These are phyloP conservation scores for Stenopsyche tienmushanensis DNA, from an alignment of 1,140 invertebrate genomes.

Conservation along the genomic window DNA sequence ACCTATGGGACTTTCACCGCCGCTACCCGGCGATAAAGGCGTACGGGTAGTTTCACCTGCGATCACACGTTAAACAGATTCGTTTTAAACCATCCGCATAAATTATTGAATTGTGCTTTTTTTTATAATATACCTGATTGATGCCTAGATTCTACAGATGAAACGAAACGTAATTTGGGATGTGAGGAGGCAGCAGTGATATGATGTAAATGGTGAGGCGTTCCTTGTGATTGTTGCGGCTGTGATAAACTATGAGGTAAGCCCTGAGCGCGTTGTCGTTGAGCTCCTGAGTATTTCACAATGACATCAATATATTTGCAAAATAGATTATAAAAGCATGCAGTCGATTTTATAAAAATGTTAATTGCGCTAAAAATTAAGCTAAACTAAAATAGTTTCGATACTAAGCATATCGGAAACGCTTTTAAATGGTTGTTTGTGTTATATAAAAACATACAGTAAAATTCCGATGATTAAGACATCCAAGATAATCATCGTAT, in stretches of 20 bases:
- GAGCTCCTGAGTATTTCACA: constrained; percentile 16
- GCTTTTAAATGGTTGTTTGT: too few relatives aligned
- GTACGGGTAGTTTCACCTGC: constrained; percentile 72
- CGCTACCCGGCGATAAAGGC: constrained; percentile 65
- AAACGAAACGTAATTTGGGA: constrained; percentile 75
- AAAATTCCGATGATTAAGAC: too few relatives aligned
- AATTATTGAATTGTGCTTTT: neutral
- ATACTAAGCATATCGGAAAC: too few relatives aligned
- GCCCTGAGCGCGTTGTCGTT: constrained; percentile 23
- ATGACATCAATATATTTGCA: too few relatives aligned
- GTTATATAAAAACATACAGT: too few relatives aligned
- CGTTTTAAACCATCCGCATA: neutral
- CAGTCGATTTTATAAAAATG: too few relatives aligned
- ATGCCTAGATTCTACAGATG: constrained; percentile 71
- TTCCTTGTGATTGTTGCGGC: constrained; percentile 43
- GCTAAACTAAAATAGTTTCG: too few relatives aligned
- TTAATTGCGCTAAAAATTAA: too few relatives aligned
- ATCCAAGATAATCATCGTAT: too few relatives aligned
- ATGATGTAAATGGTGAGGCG: constrained; percentile 40
- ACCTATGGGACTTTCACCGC: constrained; percentile 6
- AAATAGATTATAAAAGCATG: too few relatives aligned
- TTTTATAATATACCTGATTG: constrained; percentile 64
- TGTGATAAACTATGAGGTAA: constrained; percentile 60
- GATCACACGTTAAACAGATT: neutral
- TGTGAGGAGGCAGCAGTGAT: constrained; percentile 46